A percentile compares a stretch with the other conserved stretches of the same genome.
Evolutionary conservation across 2,113 vertebrate genomes (phyloP).

Genomic region (Oreotrochilus melanogaster): DNA sequence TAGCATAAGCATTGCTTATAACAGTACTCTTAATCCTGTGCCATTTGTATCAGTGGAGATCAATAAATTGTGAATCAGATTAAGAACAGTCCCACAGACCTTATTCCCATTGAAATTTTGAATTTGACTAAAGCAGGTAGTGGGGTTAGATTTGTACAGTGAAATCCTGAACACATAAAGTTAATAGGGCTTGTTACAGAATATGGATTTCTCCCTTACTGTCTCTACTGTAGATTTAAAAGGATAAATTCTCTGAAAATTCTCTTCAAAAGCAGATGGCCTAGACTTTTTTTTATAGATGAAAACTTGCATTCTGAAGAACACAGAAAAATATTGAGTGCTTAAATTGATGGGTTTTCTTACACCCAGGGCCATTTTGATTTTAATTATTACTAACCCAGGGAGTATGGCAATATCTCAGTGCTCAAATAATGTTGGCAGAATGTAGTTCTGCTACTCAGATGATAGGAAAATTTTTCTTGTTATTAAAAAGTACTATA

Average conservation of each 20-base stretch:
- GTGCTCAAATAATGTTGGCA: background rate
- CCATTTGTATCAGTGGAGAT: background rate
- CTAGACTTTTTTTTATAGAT: background rate
- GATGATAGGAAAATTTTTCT: background rate
- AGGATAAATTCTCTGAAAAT: background rate
- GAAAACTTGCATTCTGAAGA: background rate
- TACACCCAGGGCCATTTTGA: background rate
- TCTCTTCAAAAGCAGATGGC: constrained; percentile 7
- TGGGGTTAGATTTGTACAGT: background rate
- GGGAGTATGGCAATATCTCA: background rate
- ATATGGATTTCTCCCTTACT: background rate
- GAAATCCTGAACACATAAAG: background rate
- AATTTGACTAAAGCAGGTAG: background rate
- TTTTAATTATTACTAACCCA: background rate
- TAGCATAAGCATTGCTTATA: background rate
- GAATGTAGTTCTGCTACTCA: background rate
- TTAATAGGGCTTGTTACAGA: background rate
- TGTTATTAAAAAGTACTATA: background rate
- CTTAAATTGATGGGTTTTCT: background rate
- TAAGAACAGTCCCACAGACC: background rate
- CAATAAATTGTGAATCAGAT: constrained; percentile 8
- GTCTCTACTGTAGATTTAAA: background rate
- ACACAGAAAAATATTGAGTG: background rate
- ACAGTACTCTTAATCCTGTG: background rate
- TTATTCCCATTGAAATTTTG: constrained; percentile 7